Evolutionary conservation across 2,113 vertebrate genomes (phyloP).

Genomic region (Caretta caretta): DNA sequence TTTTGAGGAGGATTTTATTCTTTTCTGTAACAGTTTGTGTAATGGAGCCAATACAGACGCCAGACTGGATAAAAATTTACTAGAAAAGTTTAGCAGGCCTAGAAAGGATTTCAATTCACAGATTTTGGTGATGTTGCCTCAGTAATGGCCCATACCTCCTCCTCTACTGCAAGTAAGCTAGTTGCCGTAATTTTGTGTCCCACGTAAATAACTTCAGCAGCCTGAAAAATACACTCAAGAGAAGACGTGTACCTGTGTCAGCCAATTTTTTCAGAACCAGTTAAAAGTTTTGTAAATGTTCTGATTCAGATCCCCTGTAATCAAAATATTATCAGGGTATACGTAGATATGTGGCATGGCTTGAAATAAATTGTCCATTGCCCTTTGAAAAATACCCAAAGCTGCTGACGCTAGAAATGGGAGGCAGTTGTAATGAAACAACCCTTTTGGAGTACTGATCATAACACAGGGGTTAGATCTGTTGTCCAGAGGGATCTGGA

Average conservation of each 20-base stretch:
- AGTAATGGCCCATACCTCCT: neutral
- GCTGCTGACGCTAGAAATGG: no score
- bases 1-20: neutral
- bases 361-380: no score
- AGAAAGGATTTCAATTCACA: no score
- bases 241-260: no score
- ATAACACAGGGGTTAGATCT: neutral
- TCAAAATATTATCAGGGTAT: no score
- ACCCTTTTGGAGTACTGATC: neutral
- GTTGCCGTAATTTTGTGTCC: neutral
- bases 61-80: neutral
- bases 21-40: neutral
- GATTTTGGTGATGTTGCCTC: no score
- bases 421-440: no score
- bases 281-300: no score
- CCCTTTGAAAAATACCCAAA: no score
- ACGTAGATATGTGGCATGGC: no score
- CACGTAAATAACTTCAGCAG: neutral
- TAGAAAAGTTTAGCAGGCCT: neutral
- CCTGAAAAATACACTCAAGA: neutral
- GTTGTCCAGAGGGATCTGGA: neutral
- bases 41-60: neutral
- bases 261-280: no score
- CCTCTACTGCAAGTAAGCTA: neutral
- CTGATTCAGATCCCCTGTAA: no score